Evolutionary conservation across 30 jellyfish, hydroid and myxozoan genomes (phyloP).

Genomic region (Calvadosia cruxmelitensis): DNA sequence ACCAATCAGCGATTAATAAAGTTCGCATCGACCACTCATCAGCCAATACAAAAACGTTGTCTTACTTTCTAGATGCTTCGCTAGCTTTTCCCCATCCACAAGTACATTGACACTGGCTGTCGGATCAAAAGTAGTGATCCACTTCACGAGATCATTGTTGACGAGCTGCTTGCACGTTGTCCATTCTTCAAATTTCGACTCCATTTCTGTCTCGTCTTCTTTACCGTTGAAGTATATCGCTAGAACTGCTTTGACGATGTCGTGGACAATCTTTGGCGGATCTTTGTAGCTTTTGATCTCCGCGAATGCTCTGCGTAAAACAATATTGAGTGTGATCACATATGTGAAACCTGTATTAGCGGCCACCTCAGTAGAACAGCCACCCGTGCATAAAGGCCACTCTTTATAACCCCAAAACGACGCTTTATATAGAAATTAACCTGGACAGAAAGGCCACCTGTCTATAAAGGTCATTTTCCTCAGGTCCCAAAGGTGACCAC

Average conservation of each 20-base stretch:
- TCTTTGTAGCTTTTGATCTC: constrained; percentile 76
- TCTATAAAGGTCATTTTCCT: too few species aligned
- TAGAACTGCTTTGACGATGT: constrained; percentile 64
- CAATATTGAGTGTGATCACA: too few species aligned
- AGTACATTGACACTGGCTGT: constrained; percentile 39
- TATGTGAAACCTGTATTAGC: too few species aligned
- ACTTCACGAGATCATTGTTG: constrained; percentile 47
- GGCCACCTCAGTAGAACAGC: too few species aligned
- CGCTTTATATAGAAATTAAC: too few species aligned
- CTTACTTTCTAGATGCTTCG: constrained; percentile 43
- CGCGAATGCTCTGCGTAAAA: constrained; percentile 55
- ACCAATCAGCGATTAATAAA: too few species aligned
- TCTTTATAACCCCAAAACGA: too few species aligned
- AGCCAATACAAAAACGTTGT: too few species aligned
- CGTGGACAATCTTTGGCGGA: constrained; percentile 90
- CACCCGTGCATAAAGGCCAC: too few species aligned
- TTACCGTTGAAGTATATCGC: constrained; percentile 52
- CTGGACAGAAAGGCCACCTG: too few species aligned
- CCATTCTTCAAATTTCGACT: constrained; percentile 67
- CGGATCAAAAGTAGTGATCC: constrained; percentile 86
- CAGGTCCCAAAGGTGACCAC: too few species aligned
- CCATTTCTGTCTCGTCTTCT: constrained; percentile 31
- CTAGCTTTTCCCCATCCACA: constrained; percentile 53
- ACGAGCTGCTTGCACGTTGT: constrained; percentile 53
- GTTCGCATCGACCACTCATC: too few species aligned